These are phyloP conservation scores for Leptatherina wallacei DNA, from an alignment of 2,797 vertebrate species.

Conservation along the genomic window DNA sequence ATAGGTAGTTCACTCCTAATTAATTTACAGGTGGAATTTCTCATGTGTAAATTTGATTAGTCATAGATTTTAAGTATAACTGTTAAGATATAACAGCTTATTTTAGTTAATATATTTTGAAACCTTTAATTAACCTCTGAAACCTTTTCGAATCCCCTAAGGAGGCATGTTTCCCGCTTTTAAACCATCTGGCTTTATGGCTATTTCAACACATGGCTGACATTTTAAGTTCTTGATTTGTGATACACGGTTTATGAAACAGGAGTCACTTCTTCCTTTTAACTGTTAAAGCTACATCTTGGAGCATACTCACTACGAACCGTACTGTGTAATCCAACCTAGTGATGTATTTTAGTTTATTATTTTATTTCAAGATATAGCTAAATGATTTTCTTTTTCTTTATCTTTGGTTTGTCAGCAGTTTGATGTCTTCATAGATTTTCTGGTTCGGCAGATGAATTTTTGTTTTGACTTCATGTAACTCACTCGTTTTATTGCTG, in stretches of 20 bases:
- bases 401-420: background rate
- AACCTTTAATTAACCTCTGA: background rate
- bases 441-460: background rate
- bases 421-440: background rate
- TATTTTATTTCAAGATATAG: background rate
- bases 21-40: background rate
- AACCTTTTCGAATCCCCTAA: background rate
- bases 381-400: background rate
- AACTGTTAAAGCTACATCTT: background rate
- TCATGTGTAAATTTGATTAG: background rate
- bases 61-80: background rate
- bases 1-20: background rate
- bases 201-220: background rate
- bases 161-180: background rate
- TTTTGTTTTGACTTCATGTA: background rate
- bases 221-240: background rate
- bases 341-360: background rate
- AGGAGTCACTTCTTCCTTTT: background rate
- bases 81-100: background rate
- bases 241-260: background rate
- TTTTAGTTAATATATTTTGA: background rate
- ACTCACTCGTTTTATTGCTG: conserved; percentile 4
- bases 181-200: background rate
- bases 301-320: background rate
- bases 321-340: background rate